Percentiles rank a stretch among this genome's conserved stretches.
phyloP scores from a whole-genome alignment of 2,797 vertebrate genomes.

The Peromyscus nudipes region DNA sequence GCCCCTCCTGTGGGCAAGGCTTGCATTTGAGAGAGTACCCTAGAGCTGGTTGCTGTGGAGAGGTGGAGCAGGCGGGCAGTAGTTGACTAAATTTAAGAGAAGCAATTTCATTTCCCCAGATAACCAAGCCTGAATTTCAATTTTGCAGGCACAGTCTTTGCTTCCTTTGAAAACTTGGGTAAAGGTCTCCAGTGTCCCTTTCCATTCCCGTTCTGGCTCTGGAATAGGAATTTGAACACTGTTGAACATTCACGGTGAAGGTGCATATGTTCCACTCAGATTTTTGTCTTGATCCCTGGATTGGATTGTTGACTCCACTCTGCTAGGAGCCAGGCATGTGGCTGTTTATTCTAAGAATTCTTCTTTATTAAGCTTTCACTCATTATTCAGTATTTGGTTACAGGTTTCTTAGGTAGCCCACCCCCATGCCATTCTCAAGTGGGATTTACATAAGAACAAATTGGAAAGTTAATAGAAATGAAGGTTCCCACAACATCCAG shows the following conservation, averaged over 20 bases:
- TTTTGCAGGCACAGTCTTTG: conserved; percentile 32
- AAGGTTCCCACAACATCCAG: conserved; percentile 32
- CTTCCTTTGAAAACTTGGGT: conserved; percentile 44
- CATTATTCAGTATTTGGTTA: conserved; percentile 61
- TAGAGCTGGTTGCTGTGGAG: neutral
- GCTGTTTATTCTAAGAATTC: conserved; percentile 54
- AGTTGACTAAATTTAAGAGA: conserved; percentile 3
- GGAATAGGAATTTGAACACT: conserved; percentile 15
- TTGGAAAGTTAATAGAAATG: conserved; percentile 16
- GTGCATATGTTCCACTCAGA: conserved; percentile 3
- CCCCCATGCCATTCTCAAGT: conserved; percentile 19
- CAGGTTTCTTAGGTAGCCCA: conserved; percentile 26
- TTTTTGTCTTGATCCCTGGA: conserved; percentile 31
- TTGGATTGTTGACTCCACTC: neutral
- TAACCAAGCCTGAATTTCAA: conserved; percentile 34
- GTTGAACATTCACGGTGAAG: neutral
- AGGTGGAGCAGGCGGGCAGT: neutral
- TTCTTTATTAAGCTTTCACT: neutral
- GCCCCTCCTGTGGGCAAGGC: neutral
- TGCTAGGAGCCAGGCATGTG: conserved; percentile 30
- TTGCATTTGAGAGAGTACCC: neutral
- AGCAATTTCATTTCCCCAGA: conserved; percentile 49
- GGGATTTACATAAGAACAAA: conserved; percentile 57
- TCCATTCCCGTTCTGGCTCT: neutral
- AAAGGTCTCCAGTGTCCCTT: conserved; percentile 8